These are phyloP conservation scores for Enteromius paludinosus DNA, from an alignment of 2,797 vertebrate genomes.

Conservation along the genomic window DNA sequence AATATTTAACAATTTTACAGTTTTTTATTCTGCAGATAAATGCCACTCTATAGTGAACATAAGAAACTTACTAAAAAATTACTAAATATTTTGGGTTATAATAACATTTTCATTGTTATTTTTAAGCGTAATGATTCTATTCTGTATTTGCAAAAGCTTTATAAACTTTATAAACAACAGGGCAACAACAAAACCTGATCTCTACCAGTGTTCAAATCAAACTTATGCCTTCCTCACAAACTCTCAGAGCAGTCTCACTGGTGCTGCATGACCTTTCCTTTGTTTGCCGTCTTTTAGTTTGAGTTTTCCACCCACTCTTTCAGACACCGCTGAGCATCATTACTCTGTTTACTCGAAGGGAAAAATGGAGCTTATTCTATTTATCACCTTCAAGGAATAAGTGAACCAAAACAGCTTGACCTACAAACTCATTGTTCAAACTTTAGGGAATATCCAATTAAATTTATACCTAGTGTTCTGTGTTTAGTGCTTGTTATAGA, in stretches of 20 bases:
- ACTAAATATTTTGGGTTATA: neutral
- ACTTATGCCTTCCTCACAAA: too few species aligned
- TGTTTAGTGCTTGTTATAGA: conserved; percentile 68
- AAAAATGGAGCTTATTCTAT: conserved; percentile 11
- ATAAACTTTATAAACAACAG: neutral
- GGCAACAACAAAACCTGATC: neutral
- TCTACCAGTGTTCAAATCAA: neutral
- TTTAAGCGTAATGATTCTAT: neutral
- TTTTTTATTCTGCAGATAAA: neutral
- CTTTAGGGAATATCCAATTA: conserved; percentile 73
- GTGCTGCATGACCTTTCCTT: neutral
- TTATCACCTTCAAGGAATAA: conserved; percentile 36
- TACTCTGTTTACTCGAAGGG: neutral
- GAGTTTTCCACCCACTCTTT: neutral
- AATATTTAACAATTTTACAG: neutral
- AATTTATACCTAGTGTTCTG: conserved; percentile 61
- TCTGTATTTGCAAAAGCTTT: neutral
- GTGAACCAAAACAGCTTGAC: conserved; percentile 41
- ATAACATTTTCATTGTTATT: neutral
- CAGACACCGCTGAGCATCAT: conserved; percentile 1
- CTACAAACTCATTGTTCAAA: conserved; percentile 53
- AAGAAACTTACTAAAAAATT: neutral
- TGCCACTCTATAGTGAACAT: neutral
- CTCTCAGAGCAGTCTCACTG: neutral
- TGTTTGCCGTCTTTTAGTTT: neutral